A percentile compares a stretch with the other conserved stretches of the same genome.
Evolutionary conservation across 2,888 invertebrate species (phyloP).

Genomic region (Masnerella sp.): DNA sequence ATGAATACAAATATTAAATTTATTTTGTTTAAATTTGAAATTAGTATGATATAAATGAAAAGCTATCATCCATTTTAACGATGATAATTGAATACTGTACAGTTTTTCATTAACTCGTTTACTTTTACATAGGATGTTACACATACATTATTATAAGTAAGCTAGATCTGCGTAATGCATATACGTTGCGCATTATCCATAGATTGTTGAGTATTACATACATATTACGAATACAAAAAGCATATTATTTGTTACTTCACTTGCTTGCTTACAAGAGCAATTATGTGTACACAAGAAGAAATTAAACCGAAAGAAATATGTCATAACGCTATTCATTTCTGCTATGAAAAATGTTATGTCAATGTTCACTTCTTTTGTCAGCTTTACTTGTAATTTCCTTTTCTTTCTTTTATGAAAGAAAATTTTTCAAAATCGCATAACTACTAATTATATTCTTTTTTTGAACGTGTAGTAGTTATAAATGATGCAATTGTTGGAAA

Average conservation of each 20-base stretch:
- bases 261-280: constrained; percentile 8
- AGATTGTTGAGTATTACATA: constrained; percentile 15
- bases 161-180: constrained; percentile 1
- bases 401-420: neutral
- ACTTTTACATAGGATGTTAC: constrained; percentile 3
- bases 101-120: constrained; percentile 19
- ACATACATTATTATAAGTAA: neutral
- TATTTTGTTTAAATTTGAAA: too few relatives aligned
- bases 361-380: too few relatives aligned
- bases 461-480: too few relatives aligned
- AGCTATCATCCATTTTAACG: neutral
- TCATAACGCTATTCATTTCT: neutral
- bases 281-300: neutral
- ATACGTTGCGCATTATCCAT: constrained; percentile 1
- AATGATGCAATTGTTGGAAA: neutral
- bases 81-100: neutral
- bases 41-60: neutral
- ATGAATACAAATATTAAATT: too few relatives aligned
- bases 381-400: too few relatives aligned
- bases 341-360: too few relatives aligned
- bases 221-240: constrained; percentile 19
- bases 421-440: too few relatives aligned
- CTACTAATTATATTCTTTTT: too few relatives aligned
- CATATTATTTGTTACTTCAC: constrained; percentile 19
- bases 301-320: constrained; percentile 9